Evolutionary conservation across 2,113 vertebrate species (phyloP), one percentile per base, ranked within the genome.

Genomic region (Sylvilagus bachmani): DNA sequence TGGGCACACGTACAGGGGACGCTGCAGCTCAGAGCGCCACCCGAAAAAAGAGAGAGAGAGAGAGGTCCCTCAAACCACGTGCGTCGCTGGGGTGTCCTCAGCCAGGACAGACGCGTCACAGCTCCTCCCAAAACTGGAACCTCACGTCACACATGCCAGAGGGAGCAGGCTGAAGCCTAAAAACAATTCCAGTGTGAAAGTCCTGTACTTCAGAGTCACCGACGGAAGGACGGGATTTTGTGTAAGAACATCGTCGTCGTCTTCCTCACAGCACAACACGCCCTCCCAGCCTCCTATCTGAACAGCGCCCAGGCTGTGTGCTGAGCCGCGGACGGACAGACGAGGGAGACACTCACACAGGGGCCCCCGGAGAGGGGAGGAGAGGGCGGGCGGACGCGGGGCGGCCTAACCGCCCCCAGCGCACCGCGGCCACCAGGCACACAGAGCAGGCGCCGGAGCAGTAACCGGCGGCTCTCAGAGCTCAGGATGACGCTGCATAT

Each of bases 1-100:
- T 1, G 0, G 10, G 19, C 25, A 3, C 0, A 21, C 24, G 2
- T 1, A 17, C 53, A 29, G 27, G 49, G 91, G 27, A 1, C 21
- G 10, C 19, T 10, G 21, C 1, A 10, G 12, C 53, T 80, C 49
- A 44, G 21, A 44, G 38, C 55, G 27, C 0, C 36, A 36, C n/a
- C 49, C 80, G 22, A 11, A 38, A 69, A 29, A 64, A 21, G 31
- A 77, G 38, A 38, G 38, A 38, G 38, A 58, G 55, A 81, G 49
- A 58, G 14, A 85, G 82, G 9, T 77, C 51, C 80, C 83, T 44
- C 69, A 71, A 71, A 29, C 61, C 64, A 24, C 80, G 66, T 11
- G 61, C 36, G 24, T 29, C 67, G 62, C 10, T 27, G 74, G 33
- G 36, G 51, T 51, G 89, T 94, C 51, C 69, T 79, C 31, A 78